Conservation (phyloP, 2,113 vertebrate genomes). For the Scatophagus argus region DNA sequence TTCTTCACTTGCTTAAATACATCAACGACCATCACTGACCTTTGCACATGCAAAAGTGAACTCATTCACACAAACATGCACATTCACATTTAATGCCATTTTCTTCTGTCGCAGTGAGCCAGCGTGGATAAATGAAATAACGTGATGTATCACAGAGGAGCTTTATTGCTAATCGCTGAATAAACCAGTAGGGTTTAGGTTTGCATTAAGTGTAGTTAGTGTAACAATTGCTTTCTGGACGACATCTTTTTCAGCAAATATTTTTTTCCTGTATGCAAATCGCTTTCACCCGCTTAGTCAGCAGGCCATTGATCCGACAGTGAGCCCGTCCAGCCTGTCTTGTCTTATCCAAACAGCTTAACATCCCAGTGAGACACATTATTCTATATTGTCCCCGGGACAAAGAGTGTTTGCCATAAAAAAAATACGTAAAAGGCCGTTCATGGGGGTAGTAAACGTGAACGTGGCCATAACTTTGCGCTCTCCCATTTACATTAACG, state of each 20-base stretch:
- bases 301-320: constrained; percentile 29
- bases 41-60: background rate
- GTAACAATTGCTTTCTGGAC: background rate
- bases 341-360: constrained; percentile 33
- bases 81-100: too few relatives aligned
- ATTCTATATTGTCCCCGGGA: background rate
- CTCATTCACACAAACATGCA: background rate
- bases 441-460: constrained; percentile 32
- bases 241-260: background rate
- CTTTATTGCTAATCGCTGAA: too few relatives aligned
- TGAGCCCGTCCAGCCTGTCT: background rate
- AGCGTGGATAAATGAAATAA: too few relatives aligned
- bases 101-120: too few relatives aligned
- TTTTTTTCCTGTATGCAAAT: background rate
- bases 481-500: background rate
- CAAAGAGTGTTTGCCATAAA: constrained; percentile 25
- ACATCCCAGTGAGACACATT: constrained; percentile 13
- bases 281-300: background rate
- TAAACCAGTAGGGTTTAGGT: too few relatives aligned
- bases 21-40: background rate
- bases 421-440: constrained; percentile 5
- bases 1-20: background rate
- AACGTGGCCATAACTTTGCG: constrained; percentile 34
- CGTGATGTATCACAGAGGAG: too few relatives aligned
- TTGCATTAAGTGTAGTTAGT: too few relatives aligned